A percentile compares a stretch with the other conserved stretches of the same genome.
Conservation (phyloP, 92 coral and sea anemone species). For the Palythoa caribaeorum region DNA sequence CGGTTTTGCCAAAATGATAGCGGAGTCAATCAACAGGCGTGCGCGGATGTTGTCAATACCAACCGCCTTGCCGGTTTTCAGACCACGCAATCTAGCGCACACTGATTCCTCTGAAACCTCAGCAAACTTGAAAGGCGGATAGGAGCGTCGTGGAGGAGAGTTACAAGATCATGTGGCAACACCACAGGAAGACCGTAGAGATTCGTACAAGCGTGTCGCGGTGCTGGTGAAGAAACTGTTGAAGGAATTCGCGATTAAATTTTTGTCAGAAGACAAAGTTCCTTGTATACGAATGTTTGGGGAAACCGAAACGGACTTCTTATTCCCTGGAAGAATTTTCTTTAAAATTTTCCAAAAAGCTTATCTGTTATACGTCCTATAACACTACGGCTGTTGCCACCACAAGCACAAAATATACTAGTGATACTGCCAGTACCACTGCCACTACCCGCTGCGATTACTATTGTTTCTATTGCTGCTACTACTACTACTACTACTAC, state of each 20-base stretch:
- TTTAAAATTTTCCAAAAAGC: too few species aligned
- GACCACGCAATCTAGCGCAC: neutral
- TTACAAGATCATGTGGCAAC: neutral
- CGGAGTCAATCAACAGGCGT: neutral
- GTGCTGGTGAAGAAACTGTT: slow-evolving; percentile 37
- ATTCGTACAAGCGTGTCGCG: slow-evolving; percentile 4
- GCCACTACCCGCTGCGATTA: too few species aligned
- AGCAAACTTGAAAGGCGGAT: slow-evolving; percentile 35
- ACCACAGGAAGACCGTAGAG: slow-evolving; percentile 16
- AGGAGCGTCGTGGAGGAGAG: neutral
- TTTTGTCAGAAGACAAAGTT: slow-evolving; percentile 32
- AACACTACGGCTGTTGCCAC: too few species aligned
- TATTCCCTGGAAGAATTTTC: neutral
- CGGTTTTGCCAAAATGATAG: slow-evolving; percentile 16
- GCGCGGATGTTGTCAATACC: neutral
- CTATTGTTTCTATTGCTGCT: too few species aligned
- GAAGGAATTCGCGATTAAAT: slow-evolving; percentile 27
- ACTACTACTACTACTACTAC: too few species aligned
- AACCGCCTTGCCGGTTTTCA: slow-evolving; percentile 45
- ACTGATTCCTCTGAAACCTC: slow-evolving; percentile 7
- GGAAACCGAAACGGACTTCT: neutral
- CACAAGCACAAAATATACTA: too few species aligned
- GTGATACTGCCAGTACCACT: too few species aligned
- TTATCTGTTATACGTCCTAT: too few species aligned
- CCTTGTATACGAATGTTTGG: neutral